Percentiles rank a stretch among this genome's conserved stretches.
These are phyloP conservation scores for Acipenser transmontanus DNA, from an alignment of 2,797 vertebrate genomes.

Conservation along the genomic window DNA sequence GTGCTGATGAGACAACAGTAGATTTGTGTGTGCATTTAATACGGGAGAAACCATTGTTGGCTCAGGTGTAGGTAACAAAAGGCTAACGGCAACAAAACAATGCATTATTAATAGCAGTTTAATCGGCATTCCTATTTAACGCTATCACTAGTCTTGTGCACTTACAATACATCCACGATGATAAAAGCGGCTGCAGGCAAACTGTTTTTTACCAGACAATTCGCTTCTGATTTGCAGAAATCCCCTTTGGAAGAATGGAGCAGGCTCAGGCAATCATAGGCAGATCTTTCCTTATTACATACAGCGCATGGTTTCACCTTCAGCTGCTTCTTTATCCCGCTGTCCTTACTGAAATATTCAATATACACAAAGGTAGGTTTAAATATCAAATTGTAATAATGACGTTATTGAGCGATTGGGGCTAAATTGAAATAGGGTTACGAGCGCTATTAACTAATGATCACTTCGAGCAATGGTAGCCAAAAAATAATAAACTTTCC, in stretches of 20 bases:
- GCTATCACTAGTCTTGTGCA: too few relatives aligned
- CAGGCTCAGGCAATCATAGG: conserved; percentile 76
- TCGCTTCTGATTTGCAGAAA: conserved; percentile 3
- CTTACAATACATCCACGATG: neutral
- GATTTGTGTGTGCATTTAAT: conserved; percentile 66
- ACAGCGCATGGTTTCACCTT: conserved; percentile 80
- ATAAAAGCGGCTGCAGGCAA: neutral
- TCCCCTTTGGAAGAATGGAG: conserved; percentile 56
- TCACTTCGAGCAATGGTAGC: neutral
- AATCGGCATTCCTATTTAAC: too few relatives aligned
- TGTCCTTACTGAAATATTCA: conserved; percentile 39
- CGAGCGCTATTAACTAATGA: neutral
- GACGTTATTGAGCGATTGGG: neutral
- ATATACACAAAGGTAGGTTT: conserved; percentile 38
- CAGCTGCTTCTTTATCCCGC: conserved; percentile 49
- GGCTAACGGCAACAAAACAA: neutral
- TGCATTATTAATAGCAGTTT: too few relatives aligned
- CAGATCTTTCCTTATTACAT: conserved; percentile 56
- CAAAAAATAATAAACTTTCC: conserved; percentile 23
- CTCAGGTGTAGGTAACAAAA: conserved; percentile 40
- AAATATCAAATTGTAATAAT: neutral
- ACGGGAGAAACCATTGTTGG: conserved; percentile 53
- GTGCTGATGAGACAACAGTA: conserved; percentile 80
- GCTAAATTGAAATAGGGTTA: neutral
- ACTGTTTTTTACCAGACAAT: neutral